Percentiles rank a stretch among this genome's conserved stretches.
Evolutionary conservation across 1,140 invertebrate genomes (phyloP).

Genomic region (Drosophila eugracilis): DNA sequence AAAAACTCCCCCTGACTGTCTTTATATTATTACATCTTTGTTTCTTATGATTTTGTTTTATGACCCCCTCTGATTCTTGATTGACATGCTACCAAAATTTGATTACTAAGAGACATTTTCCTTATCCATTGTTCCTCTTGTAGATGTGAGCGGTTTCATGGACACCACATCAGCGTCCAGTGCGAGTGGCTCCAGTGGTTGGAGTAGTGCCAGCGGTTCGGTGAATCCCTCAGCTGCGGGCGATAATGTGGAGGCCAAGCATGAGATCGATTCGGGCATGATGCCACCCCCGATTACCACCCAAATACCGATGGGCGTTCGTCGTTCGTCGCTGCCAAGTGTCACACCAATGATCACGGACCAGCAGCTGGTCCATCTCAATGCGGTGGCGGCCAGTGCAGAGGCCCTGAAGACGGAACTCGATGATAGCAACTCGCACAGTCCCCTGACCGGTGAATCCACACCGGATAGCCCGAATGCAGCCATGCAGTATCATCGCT

Average conservation of each 20-base stretch:
- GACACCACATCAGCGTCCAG: conserved; percentile 58
- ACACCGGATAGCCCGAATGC: conserved; percentile 69
- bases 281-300: conserved; percentile 87
- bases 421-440: conserved; percentile 89
- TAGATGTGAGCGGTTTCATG: conserved; percentile 76
- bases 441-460: conserved; percentile 84
- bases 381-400: conserved; percentile 75
- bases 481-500: conserved; percentile 64
- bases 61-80: conserved; percentile 7
- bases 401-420: conserved; percentile 89
- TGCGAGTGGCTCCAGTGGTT: conserved; percentile 6
- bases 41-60: conserved; percentile 31
- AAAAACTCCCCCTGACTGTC: conserved; percentile 4
- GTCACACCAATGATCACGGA: conserved; percentile 77
- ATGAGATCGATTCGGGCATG: conserved; percentile 86
- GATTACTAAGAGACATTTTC: conserved; percentile 50
- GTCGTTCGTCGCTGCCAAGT: conserved; percentile 86
- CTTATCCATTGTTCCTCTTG: conserved; percentile 57
- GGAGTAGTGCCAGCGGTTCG: conserved; percentile 4
- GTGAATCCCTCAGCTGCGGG: neutral
- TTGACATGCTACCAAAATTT: conserved; percentile 36
- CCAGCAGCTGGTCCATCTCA: conserved; percentile 73
- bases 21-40: conserved; percentile 30
- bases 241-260: conserved; percentile 80
- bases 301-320: conserved; percentile 85